Conservation (phyloP, 2,113 vertebrate species). For the Poeciliopsis prolifica region DNA sequence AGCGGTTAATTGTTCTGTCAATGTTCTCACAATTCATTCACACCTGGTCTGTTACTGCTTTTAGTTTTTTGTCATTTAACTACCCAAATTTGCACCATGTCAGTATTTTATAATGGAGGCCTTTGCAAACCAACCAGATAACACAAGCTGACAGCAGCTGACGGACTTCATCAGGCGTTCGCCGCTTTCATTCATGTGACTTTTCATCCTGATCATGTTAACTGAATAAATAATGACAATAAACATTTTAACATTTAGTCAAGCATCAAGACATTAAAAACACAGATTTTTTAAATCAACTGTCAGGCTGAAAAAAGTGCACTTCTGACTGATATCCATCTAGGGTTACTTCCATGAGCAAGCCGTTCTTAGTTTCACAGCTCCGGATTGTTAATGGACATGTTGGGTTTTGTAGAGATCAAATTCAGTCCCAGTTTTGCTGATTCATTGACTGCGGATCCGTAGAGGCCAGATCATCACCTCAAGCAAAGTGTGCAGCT, state of each 20-base stretch:
- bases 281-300: neutral
- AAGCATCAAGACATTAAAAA: neutral
- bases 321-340: neutral
- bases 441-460: constrained; percentile 2
- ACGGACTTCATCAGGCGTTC: no score
- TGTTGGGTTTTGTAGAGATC: neutral
- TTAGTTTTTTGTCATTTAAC: no score
- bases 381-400: constrained; percentile 15
- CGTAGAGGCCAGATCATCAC: neutral
- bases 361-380: constrained; percentile 4
- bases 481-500: neutral
- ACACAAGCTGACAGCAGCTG: neutral
- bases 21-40: no score
- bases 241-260: neutral
- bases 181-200: neutral
- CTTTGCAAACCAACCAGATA: neutral
- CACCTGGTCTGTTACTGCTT: no score
- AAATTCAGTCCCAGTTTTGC: constrained; percentile 3
- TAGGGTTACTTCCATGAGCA: neutral
- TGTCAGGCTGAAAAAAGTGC: neutral
- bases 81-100: no score
- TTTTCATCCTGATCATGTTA: no score
- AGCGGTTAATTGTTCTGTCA: no score
- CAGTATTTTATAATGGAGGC: no score
- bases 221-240: neutral